phyloP scores from a whole-genome alignment of 2,113 vertebrate genomes.

The Cryptotis parvus region DNA sequence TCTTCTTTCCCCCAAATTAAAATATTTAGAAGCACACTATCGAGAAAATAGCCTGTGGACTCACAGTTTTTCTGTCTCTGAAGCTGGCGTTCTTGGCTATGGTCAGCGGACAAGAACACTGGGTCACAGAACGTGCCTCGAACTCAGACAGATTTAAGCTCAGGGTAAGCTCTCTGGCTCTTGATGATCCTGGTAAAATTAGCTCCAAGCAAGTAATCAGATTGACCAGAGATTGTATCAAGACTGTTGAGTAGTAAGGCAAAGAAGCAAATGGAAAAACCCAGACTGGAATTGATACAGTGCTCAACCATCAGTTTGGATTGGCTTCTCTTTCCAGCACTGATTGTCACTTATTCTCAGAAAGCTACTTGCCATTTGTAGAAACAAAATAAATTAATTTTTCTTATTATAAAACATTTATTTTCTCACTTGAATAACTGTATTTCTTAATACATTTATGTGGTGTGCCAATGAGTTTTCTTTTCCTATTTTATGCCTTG shows the following conservation, averaged over 20 bases:
- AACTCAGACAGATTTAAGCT: constrained; percentile 85
- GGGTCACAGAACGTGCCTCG: constrained; percentile 78
- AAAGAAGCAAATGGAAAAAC: constrained; percentile 73
- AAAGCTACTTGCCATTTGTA: constrained; percentile 36
- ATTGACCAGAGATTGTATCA: constrained; percentile 88
- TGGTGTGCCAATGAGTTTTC: too few species aligned
- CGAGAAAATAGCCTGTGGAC: constrained; percentile 68
- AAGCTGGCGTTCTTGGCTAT: constrained; percentile 82
- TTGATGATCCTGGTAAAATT: constrained; percentile 91
- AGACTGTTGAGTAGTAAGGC: constrained; percentile 83
- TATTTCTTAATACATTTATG: background rate
- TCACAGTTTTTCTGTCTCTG: constrained; percentile 71
- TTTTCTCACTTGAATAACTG: background rate
- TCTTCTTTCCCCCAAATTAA: background rate
- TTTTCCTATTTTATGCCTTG: too few species aligned
- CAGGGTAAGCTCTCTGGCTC: constrained; percentile 86
- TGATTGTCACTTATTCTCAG: background rate
- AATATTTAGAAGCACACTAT: constrained; percentile 31
- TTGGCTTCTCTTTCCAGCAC: background rate
- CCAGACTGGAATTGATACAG: constrained; percentile 32
- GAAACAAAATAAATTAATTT: constrained; percentile 5
- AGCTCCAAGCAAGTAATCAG: constrained; percentile 94
- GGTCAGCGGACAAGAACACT: constrained; percentile 61
- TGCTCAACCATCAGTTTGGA: too few species aligned
- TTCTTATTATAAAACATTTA: background rate